Evolutionary conservation across 2,888 invertebrate species (phyloP), one percentile per base, ranked within the genome.

Genomic region (Sinohyriopsis cumingii): DNA sequence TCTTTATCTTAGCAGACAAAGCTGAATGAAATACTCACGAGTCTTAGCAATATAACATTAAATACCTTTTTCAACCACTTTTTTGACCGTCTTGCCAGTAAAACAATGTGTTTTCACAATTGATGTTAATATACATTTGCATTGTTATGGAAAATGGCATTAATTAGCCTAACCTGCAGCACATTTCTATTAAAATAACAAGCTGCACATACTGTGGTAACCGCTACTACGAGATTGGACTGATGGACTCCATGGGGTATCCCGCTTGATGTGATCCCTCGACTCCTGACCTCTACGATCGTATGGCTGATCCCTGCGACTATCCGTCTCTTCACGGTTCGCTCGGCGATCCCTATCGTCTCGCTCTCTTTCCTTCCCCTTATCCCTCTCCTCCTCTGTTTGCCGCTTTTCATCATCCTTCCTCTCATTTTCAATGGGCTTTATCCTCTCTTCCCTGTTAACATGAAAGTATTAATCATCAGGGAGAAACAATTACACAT

Each of bases 381-480:
- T 70, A 22, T 73, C 78, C 15, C n/a, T 64, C 12, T 55, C 65
- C 33, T 59, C 59, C 25, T 65, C 65, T 59, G 56, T 59, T 45
- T 20, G 18, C 59, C 59, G n/a, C 18, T 64, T 67, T 19, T 73
- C 73, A 55, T 73, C 74, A 18, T 20, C 7, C 53, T 55, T 67
- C 20, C 69, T 71, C 20, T 75, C 77, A 19, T 72, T 72, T 22
- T 69, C 62, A 45, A 65, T 56, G 18, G 24, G 7, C 9, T 5
- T 63, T 25, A 66, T 67, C 61, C 71, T 72, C 22, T 75, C 77
- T 33, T 77, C 77, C 59, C 77, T 77, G 60, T 24, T 63, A 72
- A 60, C 15, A 57, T 66, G 20, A 15, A 22, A 54, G 22, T 20
- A 60, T 45, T n/a, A 3, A 20, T n/a, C 33, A 33, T 33, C 33